Evolutionary conservation across 2,888 invertebrate species (phyloP).

Genomic region (Phasia obesa): DNA sequence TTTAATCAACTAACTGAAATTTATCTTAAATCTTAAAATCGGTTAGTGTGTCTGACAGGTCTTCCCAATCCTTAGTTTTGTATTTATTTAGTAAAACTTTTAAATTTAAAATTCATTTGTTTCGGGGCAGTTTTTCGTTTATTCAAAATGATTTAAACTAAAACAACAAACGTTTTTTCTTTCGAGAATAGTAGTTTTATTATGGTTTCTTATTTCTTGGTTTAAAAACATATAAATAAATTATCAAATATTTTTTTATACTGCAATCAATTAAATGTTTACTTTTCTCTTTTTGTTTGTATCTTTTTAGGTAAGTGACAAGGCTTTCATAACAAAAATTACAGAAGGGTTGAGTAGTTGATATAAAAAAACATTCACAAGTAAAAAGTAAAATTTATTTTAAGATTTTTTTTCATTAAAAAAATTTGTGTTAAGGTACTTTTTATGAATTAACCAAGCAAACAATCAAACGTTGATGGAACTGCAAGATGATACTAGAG

Average conservation of each 20-base stretch:
- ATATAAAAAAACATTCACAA: no score
- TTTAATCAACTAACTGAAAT: no score
- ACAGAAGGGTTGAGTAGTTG: no score
- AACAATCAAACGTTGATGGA: background rate
- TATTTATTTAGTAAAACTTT: background rate
- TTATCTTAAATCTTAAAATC: no score
- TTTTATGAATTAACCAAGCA: background rate
- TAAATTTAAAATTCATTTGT: background rate
- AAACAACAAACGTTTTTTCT: background rate
- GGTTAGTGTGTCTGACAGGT: no score
- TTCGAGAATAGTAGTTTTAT: constrained; percentile 57
- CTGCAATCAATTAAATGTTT: background rate
- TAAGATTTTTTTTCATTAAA: background rate
- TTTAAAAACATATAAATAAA: constrained; percentile 5
- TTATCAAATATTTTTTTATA: constrained; percentile 26
- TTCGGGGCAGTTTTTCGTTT: background rate
- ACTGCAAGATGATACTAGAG: no score
- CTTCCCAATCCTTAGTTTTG: background rate
- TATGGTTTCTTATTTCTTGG: constrained; percentile 23
- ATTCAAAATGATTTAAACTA: background rate
- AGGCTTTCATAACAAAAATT: no score
- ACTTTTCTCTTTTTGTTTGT: constrained; percentile 36
- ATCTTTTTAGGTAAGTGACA: constrained; percentile 63
- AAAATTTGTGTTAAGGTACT: background rate
- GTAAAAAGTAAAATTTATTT: no score